phyloP scores from a whole-genome alignment of 2,888 invertebrate species.

The Drosophila neutralis region DNA sequence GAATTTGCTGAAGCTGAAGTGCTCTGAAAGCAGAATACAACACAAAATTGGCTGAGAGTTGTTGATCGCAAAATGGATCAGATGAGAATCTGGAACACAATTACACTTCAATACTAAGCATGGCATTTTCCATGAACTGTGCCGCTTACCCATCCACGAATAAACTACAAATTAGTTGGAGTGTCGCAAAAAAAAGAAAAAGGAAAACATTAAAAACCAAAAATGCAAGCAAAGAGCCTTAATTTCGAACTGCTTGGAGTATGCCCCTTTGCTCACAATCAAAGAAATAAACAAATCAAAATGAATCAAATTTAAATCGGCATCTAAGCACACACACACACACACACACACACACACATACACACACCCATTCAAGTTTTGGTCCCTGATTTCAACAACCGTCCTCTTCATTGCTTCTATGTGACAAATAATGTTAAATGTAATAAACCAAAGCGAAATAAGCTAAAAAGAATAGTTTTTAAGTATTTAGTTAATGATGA shows the following conservation, averaged over 20 bases:
- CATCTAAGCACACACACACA: slow-evolving; percentile 31
- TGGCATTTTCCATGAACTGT: background rate
- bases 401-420: slow-evolving; percentile 80
- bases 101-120: background rate
- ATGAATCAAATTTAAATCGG: slow-evolving; percentile 36
- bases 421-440: slow-evolving; percentile 77
- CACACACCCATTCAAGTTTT: slow-evolving; percentile 23
- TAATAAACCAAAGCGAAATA: slow-evolving; percentile 21
- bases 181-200: background rate
- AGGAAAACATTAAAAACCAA: background rate
- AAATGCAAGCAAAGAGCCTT: slow-evolving; percentile 22
- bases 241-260: slow-evolving; percentile 61
- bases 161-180: slow-evolving; percentile 8
- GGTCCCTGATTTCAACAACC: slow-evolving; percentile 71
- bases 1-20: slow-evolving; percentile 40
- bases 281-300: slow-evolving; percentile 38
- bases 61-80: background rate
- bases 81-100: slow-evolving; percentile 4
- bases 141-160: slow-evolving; percentile 7
- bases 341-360: background rate
- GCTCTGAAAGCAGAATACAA: slow-evolving; percentile 5
- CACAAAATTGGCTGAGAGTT: slow-evolving; percentile 16
- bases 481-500: slow-evolving; percentile 22
- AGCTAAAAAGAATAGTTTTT: background rate
- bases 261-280: slow-evolving; percentile 64